Evolutionary conservation across 1,140 invertebrate species (phyloP), one percentile per base, ranked within the genome.

Genomic region (Drosophila ironensis): DNA sequence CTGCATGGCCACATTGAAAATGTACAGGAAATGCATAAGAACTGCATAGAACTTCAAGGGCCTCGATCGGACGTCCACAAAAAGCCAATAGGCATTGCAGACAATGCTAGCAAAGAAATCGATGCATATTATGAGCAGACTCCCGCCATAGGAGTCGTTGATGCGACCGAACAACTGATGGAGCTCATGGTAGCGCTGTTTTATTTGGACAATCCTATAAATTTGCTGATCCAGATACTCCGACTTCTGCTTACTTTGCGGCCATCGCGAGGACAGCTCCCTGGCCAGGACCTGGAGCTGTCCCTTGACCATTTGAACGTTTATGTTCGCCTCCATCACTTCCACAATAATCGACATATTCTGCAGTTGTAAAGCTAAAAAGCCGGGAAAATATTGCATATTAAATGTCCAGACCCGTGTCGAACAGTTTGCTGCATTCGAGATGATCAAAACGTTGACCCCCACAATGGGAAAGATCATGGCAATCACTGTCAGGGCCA

Each of bases 1-100:
- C 14, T 80, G 28, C 5, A 76, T 2, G 1, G 52, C 44, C 20
- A 68, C 30, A 51, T 72, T 69, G 41, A 59, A 19, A 6, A 71
- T 20, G 11, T 72, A 24, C 0, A 47, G 14, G 37, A 68, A 19
- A 16, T 63, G 53, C 1, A 50, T 19, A 2, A 60, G 9, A 6
- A 77, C 16, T 20, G 20, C n/a, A 28, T 14, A 12, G 8, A 12
- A 2, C 4, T 16, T 12, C 6, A 6, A 11, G 0, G 37, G 33
- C 2, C 37, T 50, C 0, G 11, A 52, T 5, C 73, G 9, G 0
- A 71, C 4, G 5, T 67, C 46, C 11, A 66, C 57, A 4, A 71
- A 57, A 0, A 88, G 22, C 86, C 86, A 88, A 48, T 78, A 88
- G 0, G 61, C 28, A 30, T 77, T 88, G 28, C 54, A 77, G 1